These are phyloP conservation scores for Pheucticus melanocephalus DNA, from an alignment of 2,113 vertebrate genomes.

Conservation along the genomic window DNA sequence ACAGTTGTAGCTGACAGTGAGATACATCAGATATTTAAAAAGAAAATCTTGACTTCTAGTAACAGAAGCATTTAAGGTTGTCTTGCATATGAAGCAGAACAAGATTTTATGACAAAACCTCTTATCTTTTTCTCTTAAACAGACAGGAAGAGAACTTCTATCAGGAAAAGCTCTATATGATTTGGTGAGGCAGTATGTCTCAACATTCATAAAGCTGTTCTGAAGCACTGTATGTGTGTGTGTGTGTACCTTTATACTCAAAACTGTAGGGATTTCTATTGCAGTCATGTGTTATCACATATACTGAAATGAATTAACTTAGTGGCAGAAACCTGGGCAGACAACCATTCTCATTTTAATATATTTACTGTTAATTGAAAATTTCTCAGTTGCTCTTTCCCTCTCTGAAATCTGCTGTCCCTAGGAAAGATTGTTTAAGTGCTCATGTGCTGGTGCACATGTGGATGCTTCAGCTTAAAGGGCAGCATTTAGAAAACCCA, in stretches of 20 bases:
- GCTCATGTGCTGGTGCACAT: background rate
- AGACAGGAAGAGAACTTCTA: background rate
- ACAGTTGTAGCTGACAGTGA: background rate
- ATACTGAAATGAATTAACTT: constrained; percentile 39
- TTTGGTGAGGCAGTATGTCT: background rate
- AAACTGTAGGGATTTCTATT: background rate
- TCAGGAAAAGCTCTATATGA: background rate
- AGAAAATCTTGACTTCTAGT: background rate
- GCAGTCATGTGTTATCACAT: background rate
- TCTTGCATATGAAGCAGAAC: background rate
- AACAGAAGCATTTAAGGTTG: background rate
- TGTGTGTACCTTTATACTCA: background rate
- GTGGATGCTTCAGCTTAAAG: constrained; percentile 52
- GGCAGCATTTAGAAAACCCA: background rate
- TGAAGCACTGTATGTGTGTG: background rate
- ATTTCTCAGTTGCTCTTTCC: constrained; percentile 26
- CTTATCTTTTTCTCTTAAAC: background rate
- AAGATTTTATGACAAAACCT: rapidly evolving
- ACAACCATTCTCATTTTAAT: background rate
- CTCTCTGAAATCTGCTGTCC: constrained; percentile 34
- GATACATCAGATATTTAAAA: background rate
- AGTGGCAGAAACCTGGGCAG: background rate
- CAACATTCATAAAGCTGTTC: background rate
- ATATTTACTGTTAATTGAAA: background rate
- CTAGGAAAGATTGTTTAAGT: background rate